Evolutionary conservation across 2,888 invertebrate species (phyloP), one percentile per base, ranked within the genome.

Genomic region (Drosophila picticornis): DNA sequence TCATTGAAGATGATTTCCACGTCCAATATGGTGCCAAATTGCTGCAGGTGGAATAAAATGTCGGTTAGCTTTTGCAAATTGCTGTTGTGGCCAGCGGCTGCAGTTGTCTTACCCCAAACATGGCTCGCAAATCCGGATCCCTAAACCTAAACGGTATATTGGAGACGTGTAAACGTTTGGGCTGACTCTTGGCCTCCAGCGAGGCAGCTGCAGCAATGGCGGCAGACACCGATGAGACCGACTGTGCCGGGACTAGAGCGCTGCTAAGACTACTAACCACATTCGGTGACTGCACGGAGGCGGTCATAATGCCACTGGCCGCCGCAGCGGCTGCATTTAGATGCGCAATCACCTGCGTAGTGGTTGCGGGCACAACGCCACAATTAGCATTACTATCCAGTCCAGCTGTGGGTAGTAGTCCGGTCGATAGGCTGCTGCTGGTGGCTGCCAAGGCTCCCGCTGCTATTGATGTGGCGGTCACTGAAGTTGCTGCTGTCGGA

Each of bases 1-100:
- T 99, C 99, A 94, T 99, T 99, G 96, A 99, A 99, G 94, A 99
- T 99, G 93, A 99, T 99, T 96, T 99, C 99, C 94, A 99, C 99
- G 95, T 99, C 99, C 94, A 99, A 96, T 94, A 99, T 99, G 92
- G 97, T 96, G 94, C 99, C 99, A 95, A 97, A 99, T 97, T 99
- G 98, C 98, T 99, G 80, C 58, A 75, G 80, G 73, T 32, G 46
- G 19, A 77, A 69, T 55, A 31, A 50, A 31, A 56, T 56, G 38
- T n/a, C 7, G 43, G 25, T 81, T 71, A 62, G 50, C 22, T 27
- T 31, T 2, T n/a, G 31, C 27, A 57, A 38, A 50, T 52, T 53
- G n/a, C 11, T 31, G 4, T 29, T 22, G 13, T 40, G 22, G 10
- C 2, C 9, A 25, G 29, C n/a, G 55, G 19, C 31, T 52, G 51